These are phyloP conservation scores for Lottia scabra DNA, from an alignment of 2,888 invertebrate genomes.

Conservation along the genomic window DNA sequence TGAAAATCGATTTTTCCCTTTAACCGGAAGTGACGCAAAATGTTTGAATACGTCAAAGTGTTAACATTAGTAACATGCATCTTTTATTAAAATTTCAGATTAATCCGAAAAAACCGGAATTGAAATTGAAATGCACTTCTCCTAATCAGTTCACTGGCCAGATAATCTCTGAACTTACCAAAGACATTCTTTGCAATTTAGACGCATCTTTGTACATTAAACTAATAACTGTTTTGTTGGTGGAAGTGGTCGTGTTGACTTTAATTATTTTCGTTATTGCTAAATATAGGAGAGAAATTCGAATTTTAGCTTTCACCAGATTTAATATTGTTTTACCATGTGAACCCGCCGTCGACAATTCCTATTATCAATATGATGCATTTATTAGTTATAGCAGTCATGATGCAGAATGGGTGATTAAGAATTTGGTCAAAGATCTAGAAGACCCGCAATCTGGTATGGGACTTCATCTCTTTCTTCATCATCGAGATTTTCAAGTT, in stretches of 20 bases:
- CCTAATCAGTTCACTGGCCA: too few relatives aligned
- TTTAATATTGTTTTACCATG: slow-evolving; percentile 37
- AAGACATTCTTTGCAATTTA: too few relatives aligned
- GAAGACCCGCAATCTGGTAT: slow-evolving; percentile 85
- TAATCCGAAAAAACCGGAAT: slow-evolving; percentile 6
- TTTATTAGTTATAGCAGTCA: slow-evolving; percentile 85
- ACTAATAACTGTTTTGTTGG: slow-evolving; percentile 31
- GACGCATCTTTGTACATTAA: slow-evolving; percentile 21
- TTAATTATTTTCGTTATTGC: too few relatives aligned
- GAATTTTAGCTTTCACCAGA: slow-evolving; percentile 42
- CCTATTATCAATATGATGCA: slow-evolving; percentile 78
- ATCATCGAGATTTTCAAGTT: slow-evolving; percentile 52
- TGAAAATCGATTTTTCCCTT: too few relatives aligned
- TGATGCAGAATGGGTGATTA: slow-evolving; percentile 87
- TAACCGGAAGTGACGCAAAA: too few relatives aligned
- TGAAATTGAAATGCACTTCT: too few relatives aligned
- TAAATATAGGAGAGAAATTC: slow-evolving; percentile 46
- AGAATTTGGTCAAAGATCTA: slow-evolving; percentile 83
- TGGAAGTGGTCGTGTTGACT: slow-evolving; percentile 28
- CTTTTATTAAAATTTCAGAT: too few relatives aligned
- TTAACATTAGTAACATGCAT: too few relatives aligned
- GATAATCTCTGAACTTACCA: too few relatives aligned
- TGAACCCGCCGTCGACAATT: slow-evolving; percentile 22
- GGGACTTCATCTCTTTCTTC: slow-evolving; percentile 36
- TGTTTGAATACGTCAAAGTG: slow-evolving; percentile 17